Percentiles rank a stretch among this genome's conserved stretches.
These are phyloP conservation scores for Antitype chi DNA, from an alignment of 2,888 invertebrate species.

Conservation along the genomic window DNA sequence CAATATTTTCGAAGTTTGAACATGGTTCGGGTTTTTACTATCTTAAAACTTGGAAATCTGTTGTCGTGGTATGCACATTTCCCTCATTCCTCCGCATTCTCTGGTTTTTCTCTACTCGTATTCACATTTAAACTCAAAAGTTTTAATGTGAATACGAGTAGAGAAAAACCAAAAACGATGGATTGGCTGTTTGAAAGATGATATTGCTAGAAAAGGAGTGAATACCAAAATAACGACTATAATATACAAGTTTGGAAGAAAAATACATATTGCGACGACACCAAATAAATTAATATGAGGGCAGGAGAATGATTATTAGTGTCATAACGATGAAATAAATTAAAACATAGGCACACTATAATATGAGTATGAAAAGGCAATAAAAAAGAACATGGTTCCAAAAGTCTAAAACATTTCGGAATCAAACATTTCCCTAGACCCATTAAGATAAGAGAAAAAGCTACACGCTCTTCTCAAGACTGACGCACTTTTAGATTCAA, in stretches of 20 bases:
- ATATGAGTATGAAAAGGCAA: background rate
- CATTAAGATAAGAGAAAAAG: slow-evolving; percentile 4
- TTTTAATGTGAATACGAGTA: background rate
- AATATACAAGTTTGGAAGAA: background rate
- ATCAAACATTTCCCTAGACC: background rate
- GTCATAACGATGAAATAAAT: background rate
- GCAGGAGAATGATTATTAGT: background rate
- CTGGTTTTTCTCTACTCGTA: no score
- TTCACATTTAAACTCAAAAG: no score
- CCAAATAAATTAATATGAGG: background rate
- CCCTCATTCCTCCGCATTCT: no score
- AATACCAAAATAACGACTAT: background rate
- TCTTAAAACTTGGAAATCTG: background rate
- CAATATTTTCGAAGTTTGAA: background rate
- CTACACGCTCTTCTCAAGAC: background rate
- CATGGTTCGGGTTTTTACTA: no score
- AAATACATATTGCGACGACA: no score
- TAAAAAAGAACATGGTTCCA: background rate
- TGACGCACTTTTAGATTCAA: background rate
- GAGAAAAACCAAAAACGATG: background rate
- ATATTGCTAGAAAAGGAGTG: background rate
- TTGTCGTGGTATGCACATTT: background rate
- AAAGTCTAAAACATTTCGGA: background rate
- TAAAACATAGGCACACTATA: background rate
- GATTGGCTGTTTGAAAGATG: background rate